Evolutionary conservation across 2,113 vertebrate genomes (phyloP).

Genomic region (Ochotona curzoniae): DNA sequence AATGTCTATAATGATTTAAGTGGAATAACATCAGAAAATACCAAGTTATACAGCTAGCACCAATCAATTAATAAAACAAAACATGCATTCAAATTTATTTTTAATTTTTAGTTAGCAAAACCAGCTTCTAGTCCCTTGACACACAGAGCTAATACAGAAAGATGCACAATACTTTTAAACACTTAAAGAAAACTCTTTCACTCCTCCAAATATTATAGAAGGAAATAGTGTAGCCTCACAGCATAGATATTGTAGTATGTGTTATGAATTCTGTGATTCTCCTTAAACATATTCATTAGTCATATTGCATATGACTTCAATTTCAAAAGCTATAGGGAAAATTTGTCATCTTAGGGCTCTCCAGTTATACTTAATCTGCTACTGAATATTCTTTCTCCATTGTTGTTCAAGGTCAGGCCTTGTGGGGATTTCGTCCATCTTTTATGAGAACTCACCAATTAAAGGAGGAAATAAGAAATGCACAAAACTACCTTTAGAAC

Average conservation of each 20-base stretch:
- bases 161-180: background rate
- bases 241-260: background rate
- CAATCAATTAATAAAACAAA: slow-evolving; percentile 52
- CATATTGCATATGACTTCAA: background rate
- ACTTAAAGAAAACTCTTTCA: background rate
- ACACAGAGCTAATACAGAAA: slow-evolving; percentile 5
- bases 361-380: background rate
- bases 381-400: background rate
- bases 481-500: background rate
- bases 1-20: slow-evolving; percentile 58
- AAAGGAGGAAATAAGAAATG: background rate
- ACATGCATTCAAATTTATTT: slow-evolving; percentile 49
- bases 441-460: background rate
- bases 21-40: slow-evolving; percentile 51
- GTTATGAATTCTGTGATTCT: slow-evolving; percentile 10
- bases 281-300: background rate
- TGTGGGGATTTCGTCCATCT: background rate
- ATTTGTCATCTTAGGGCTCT: background rate
- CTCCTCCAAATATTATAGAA: background rate
- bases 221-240: background rate
- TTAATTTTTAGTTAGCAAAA: slow-evolving; percentile 54
- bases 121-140: slow-evolving; percentile 6
- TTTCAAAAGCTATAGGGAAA: background rate
- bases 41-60: background rate
- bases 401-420: too few species aligned